Percentiles rank a stretch among this genome's conserved stretches.
Conservation (phyloP, 2,888 invertebrate species). For the Neoascia interrupta region DNA sequence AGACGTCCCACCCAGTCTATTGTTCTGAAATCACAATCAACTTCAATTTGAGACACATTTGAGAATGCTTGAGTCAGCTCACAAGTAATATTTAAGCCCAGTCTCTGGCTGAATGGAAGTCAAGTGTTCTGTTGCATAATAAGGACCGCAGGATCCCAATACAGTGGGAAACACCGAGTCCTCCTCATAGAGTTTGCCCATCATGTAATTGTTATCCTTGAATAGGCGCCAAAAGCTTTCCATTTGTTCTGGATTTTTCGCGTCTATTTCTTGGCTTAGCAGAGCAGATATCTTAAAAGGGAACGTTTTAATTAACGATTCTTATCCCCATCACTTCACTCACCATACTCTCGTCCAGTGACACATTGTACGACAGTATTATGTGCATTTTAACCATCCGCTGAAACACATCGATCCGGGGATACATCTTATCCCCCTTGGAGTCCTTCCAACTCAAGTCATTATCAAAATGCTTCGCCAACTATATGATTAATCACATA, state of each 20-base stretch:
- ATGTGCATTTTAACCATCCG: constrained; percentile 78
- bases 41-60: background rate
- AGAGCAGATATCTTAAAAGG: constrained; percentile 75
- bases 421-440: constrained; percentile 75
- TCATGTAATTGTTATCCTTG: constrained; percentile 79
- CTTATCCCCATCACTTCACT: constrained; percentile 13
- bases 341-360: constrained; percentile 78
- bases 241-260: constrained; percentile 77
- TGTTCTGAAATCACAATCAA: constrained; percentile 71
- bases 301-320: background rate
- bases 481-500: constrained; percentile 57
- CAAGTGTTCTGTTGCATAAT: constrained; percentile 77
- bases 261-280: constrained; percentile 77
- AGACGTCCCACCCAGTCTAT: constrained; percentile 76
- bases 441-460: constrained; percentile 77
- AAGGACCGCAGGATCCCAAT: constrained; percentile 77
- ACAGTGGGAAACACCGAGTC: constrained; percentile 78
- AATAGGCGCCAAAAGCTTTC: constrained; percentile 77
- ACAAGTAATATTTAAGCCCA: constrained; percentile 76
- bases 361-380: constrained; percentile 77
- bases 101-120: constrained; percentile 75
- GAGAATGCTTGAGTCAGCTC: constrained; percentile 38
- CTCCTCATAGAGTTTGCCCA: constrained; percentile 78
- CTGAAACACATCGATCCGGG: constrained; percentile 77
- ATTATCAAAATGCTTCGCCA: constrained; percentile 75